phyloP scores from a whole-genome alignment of 2,888 invertebrate genomes.

The Caprella mutica region DNA sequence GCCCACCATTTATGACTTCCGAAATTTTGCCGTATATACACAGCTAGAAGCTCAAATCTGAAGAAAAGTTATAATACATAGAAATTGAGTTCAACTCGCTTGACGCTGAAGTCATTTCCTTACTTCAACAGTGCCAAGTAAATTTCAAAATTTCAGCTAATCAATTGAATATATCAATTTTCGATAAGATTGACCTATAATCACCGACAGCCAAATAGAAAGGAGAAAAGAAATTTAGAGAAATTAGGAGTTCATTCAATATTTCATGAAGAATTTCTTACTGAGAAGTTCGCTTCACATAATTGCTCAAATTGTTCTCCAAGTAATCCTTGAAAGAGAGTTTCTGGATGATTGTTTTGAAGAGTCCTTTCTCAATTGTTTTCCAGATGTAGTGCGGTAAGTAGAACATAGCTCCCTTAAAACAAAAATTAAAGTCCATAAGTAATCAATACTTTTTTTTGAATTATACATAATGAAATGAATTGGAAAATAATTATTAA shows the following conservation, averaged over 20 bases:
- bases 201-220: too few species aligned
- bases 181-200: too few species aligned
- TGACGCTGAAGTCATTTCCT: too few species aligned
- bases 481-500: too few species aligned
- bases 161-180: too few species aligned
- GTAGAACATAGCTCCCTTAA: slow-evolving; percentile 28
- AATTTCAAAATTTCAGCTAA: too few species aligned
- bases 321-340: slow-evolving; percentile 27
- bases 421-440: neutral
- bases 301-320: slow-evolving; percentile 15
- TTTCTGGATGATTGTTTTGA: slow-evolving; percentile 23
- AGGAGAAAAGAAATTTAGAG: too few species aligned
- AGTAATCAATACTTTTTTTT: neutral
- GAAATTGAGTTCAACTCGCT: too few species aligned
- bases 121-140: too few species aligned
- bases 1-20: slow-evolving; percentile 37
- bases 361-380: slow-evolving; percentile 28
- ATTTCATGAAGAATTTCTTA: neutral
- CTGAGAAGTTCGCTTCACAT: slow-evolving; percentile 15
- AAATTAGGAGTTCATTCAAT: neutral
- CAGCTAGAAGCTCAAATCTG: slow-evolving; percentile 34
- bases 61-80: too few species aligned
- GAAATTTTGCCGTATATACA: slow-evolving; percentile 36
- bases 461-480: too few species aligned
- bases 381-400: slow-evolving; percentile 32